Base-by-base conservation (phyloP, 2,888 invertebrate genomes). In the Mimumesa dahlbomi region DNA sequence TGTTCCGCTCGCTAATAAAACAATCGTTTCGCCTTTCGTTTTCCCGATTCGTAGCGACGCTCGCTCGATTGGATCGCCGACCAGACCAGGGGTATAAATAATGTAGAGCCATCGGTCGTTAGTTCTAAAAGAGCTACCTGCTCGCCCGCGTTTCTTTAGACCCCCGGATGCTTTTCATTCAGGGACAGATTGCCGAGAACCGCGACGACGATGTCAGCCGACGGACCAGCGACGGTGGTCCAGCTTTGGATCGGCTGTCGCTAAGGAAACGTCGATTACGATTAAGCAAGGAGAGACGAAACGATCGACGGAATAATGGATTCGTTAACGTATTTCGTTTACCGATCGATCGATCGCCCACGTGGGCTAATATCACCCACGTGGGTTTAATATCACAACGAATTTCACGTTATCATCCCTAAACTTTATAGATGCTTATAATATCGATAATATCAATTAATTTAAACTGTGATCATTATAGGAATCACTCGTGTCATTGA, bases 91-190 rank as follows among this genome's bases (percentile, higher is more conserved):
- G 40, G 63, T 80, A 80, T 80, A 81, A 80, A 80, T 80, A 81
- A 81, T 81, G 79, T 74, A 78, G 70, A 79, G 61, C 63, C 68
- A 70, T 72, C 66, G 70, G 79, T 81, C 81, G 76, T 79, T 79
- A 81, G 67, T 59, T 76, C 68, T 74, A 68, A 76, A 81, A 78
- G 75, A 75, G 67, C 67, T 70, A 57, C 59, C 61, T 56, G 61
- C 50, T 48, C 45, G 58, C 57, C 50, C 73, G 59, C 65, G 59
- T 65, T 69, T 72, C 66, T 57, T 58, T 48, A 45, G 57, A 25
- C 31, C 29, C n/a, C 43, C 49, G 57, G 53, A 56, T 65, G 63
- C 65, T 73, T 71, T 71, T 78, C 70, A 57, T 71, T 61, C 57
- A 52, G 71, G 68, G 77, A 79, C 73, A 80, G 80, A 79, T 80